These are phyloP conservation scores for Isaurus tuberculatus DNA, from an alignment of 92 coral and sea anemone species.

Conservation along the genomic window DNA sequence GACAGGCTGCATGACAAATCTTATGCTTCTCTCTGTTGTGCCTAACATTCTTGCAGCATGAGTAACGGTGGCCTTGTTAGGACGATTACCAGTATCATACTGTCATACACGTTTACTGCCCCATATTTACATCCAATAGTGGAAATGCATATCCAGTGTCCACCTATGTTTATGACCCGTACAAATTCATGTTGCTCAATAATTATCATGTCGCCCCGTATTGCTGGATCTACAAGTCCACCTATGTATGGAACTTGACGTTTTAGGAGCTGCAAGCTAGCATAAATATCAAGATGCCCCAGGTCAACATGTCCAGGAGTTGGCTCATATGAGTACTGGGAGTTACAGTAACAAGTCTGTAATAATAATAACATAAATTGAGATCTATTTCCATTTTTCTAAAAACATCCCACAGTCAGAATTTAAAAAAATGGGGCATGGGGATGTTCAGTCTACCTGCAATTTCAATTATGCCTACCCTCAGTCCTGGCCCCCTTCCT, in stretches of 20 bases:
- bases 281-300: not conserved
- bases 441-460: not conserved
- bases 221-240: not conserved
- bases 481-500: not conserved
- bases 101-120: conserved; percentile 41
- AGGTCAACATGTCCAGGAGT: not conserved
- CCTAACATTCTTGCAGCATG: conserved; percentile 39
- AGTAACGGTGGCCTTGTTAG: not conserved
- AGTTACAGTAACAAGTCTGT: not conserved
- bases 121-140: conserved; percentile 30
- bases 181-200: conserved; percentile 38
- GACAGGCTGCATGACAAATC: conserved; percentile 34
- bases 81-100: conserved; percentile 4
- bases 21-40: not conserved
- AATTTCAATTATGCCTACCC: not conserved
- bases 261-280: not conserved
- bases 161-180: conserved; percentile 35
- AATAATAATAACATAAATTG: not conserved
- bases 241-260: not conserved
- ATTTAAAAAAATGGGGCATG: not conserved
- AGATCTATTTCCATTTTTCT: not conserved
- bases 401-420: not conserved
- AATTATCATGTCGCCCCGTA: not conserved
- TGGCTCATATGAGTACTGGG: not conserved
- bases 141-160: conserved; percentile 57